Base-by-base conservation (phyloP, 2,113 vertebrate genomes). In the Columbina picui region DNA sequence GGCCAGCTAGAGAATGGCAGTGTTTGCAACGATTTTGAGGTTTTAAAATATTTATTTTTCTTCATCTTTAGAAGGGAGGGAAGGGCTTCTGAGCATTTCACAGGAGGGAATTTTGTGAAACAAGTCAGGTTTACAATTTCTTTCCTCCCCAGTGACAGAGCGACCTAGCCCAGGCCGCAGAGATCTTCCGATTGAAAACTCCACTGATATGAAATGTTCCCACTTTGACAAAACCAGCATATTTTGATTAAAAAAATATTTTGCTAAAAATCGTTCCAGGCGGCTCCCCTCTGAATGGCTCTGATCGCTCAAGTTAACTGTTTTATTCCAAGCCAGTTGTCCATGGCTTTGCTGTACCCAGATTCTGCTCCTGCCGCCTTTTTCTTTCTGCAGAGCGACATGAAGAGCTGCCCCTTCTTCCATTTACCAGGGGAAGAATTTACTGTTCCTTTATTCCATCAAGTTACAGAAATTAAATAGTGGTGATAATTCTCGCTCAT, bases 201-300 rank as follows among this genome's bases (percentile, higher is more conserved):
- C 41, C 13, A 7, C 59, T 81, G 90, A 88, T 84, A 71, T 63
- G 64, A 93, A 93, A 81, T 26, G 8, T 56, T 96, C 60, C 68
- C 3, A 1, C 55, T 78, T 89, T 30, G 60, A 88, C 43, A 74
- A 74, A 84, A 67, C 17, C 64, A 90, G 38, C 32, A 30, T 52
- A 77, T 90, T 96, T 86, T 80, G 82, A 74, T 88, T 5, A 65
- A 88, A 83, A 86, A 85, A 91, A 88, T 85, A 74, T 74, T 94
- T 94, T 88, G 26, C 50, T 88, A 83, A 84, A 49, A 75, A 60
- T 61, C 71, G 21, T 96, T 96, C 79, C 50, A 63, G 87, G 57
- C 76, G 61, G 36, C 50, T 89, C 26, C 7, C 20, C 47, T 83
- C 70, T 53, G 78, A 90, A 43, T 49, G 43, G 43, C 26, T 94